Percentiles rank a stretch among this genome's conserved stretches.
phyloP scores from a whole-genome alignment of 2,888 invertebrate species.

The Hetaerina titia region DNA sequence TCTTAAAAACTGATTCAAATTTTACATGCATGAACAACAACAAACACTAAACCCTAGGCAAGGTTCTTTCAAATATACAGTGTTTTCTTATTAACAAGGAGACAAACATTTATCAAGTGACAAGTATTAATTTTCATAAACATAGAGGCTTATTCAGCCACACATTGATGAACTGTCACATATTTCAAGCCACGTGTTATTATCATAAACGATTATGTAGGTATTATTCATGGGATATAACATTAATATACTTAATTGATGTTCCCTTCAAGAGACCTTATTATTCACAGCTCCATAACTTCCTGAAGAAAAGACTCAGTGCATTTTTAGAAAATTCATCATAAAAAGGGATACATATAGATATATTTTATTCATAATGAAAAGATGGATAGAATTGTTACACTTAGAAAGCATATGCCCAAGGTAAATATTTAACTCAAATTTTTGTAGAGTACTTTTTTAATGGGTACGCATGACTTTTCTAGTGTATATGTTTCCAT shows the following conservation, averaged over 20 bases:
- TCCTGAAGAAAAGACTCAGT: slow-evolving; percentile 64
- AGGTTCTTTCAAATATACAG: slow-evolving; percentile 65
- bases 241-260: slow-evolving; percentile 59
- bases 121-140: slow-evolving; percentile 60
- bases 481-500: neutral
- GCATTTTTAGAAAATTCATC: slow-evolving; percentile 41
- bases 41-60: slow-evolving; percentile 67
- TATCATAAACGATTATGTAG: slow-evolving; percentile 46
- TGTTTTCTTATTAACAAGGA: slow-evolving; percentile 59
- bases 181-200: slow-evolving; percentile 62
- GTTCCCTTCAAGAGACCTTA: slow-evolving; percentile 65
- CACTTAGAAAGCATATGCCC: neutral
- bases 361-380: slow-evolving; percentile 34
- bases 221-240: slow-evolving; percentile 60
- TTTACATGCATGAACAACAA: slow-evolving; percentile 62
- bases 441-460: neutral
- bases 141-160: slow-evolving; percentile 54
- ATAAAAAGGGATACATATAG: slow-evolving; percentile 24
- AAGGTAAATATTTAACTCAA: slow-evolving; percentile 1
- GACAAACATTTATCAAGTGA: slow-evolving; percentile 63
- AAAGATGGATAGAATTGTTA: slow-evolving; percentile 39
- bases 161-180: slow-evolving; percentile 62
- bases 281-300: slow-evolving; percentile 62
- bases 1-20: slow-evolving; percentile 57
- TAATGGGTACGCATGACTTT: neutral